Evolutionary conservation across 2,113 vertebrate species (phyloP), one percentile per base, ranked within the genome.

Genomic region (Aleadryas rufinucha): DNA sequence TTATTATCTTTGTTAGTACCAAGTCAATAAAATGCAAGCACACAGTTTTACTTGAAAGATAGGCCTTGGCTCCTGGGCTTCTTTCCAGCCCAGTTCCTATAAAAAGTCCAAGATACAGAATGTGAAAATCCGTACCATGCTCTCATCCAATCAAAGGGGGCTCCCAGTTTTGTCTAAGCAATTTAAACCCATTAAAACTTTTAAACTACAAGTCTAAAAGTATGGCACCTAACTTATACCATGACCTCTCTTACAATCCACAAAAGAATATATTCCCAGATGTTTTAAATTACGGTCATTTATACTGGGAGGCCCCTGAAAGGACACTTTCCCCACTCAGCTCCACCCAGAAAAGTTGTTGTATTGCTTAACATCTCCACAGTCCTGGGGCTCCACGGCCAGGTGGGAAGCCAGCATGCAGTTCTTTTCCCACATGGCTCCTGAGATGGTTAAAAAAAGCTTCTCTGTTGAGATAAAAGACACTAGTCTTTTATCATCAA

Each of bases 311-410:
- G 30, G 18, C 7, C 11, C 21, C 13, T 42, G 30, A 45, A 59
- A 83, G 33, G 31, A 66, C 17, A 33, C 8, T 42, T 92, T 41
- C 39, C 10, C 50, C 10, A 19, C 33, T 66, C 16, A 30, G 60
- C 19, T 85, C 19, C 37, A 75, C 8, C 20, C 52, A 90, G 65
- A 65, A 78, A 79, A 79, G 31, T 49, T 81, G 12, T 6, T 39
- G 47, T 20, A 42, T 50, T 79, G 42, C 69, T 71, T 41, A 59
- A 79, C 21, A 57, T 26, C 69, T 88, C 47, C 66, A 66, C 0
- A 1, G 65, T 16, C 53, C 35, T 9, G 49, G 33, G 14, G 26
- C 10, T 70, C 26, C 11, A 0, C 2, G 2, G 27, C 33, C 1
- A 2, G 9, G 24, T 44, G 37, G 60, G 52, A 90, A 92, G 56